A percentile compares a stretch with the other conserved stretches of the same genome.
Evolutionary conservation across 2,113 vertebrate species (phyloP).

Genomic region (Lasiurus borealis): DNA sequence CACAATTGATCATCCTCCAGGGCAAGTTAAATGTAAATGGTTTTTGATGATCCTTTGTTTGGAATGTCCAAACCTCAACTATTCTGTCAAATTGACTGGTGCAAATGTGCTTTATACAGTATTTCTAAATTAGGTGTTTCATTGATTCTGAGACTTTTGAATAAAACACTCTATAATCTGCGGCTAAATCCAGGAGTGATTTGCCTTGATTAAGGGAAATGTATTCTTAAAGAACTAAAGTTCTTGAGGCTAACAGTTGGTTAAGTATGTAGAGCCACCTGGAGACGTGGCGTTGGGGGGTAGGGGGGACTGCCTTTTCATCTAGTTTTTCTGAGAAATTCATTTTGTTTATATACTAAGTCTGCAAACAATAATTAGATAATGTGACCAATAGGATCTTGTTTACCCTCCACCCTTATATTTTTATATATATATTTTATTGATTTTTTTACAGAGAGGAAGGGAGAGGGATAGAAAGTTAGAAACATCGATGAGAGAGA

Average conservation of each 20-base stretch:
- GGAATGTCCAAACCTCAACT: not conserved
- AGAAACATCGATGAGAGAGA: too few species aligned
- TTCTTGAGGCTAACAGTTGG: not conserved
- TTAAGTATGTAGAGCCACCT: not conserved
- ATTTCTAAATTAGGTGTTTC: not conserved
- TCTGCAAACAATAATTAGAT: not conserved
- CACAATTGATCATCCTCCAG: not conserved
- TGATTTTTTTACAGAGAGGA: too few species aligned
- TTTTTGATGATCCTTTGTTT: slow-evolving; percentile 44
- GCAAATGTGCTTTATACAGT: not conserved
- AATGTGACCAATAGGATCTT: not conserved
- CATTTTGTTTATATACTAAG: not conserved
- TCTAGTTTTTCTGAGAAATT: slow-evolving; percentile 38
- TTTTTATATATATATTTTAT: not conserved
- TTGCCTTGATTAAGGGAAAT: slow-evolving; percentile 32
- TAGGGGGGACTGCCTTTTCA: not conserved
- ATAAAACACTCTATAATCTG: not conserved
- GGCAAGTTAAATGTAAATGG: slow-evolving; percentile 34
- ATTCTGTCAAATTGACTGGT: slow-evolving; percentile 50
- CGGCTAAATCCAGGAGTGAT: not conserved
- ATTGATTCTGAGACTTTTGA: not conserved
- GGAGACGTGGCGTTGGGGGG: not conserved
- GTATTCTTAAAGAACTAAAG: not conserved
- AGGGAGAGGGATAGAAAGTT: too few species aligned
- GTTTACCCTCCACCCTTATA: not conserved